Evolutionary conservation across 2,888 invertebrate genomes (phyloP).

Genomic region (Platerodrilus igneus): DNA sequence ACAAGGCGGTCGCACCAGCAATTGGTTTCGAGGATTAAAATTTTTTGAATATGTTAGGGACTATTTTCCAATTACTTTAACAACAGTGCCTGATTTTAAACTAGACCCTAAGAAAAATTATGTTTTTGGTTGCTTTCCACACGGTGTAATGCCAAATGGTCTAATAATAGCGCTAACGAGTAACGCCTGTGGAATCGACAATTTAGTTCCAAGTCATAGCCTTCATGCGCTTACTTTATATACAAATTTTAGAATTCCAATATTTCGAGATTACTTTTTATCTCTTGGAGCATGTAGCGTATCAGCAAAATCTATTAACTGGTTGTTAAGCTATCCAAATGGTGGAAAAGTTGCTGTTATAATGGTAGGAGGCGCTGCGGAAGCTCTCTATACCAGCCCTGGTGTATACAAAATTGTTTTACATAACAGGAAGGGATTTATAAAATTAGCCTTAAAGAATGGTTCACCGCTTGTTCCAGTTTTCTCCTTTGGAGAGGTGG

Average conservation of each 20-base stretch:
- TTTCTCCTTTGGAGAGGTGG: too few species aligned
- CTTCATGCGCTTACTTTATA: constrained; percentile 54
- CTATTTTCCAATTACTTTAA: constrained; percentile 81
- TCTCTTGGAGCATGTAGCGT: constrained; percentile 55
- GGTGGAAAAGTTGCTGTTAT: constrained; percentile 65
- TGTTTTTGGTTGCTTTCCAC: constrained; percentile 84
- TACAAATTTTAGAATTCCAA: constrained; percentile 66
- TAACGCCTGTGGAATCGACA: constrained; percentile 52
- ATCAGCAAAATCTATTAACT: constrained; percentile 62
- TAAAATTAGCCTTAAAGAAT: too few species aligned
- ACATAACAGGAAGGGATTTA: constrained; percentile 69
- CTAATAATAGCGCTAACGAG: constrained; percentile 75
- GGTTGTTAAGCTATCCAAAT: constrained; percentile 53
- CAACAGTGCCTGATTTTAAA: constrained; percentile 81
- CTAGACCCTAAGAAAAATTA: constrained; percentile 78
- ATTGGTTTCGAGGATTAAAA: constrained; percentile 55
- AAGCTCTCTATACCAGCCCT: constrained; percentile 78
- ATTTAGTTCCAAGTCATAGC: constrained; percentile 51
- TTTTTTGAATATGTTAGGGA: constrained; percentile 72
- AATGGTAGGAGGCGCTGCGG: constrained; percentile 86
- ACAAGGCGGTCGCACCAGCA: constrained; percentile 50
- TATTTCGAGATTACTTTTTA: constrained; percentile 64
- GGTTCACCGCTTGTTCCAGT: too few species aligned
- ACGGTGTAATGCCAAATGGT: constrained; percentile 77
- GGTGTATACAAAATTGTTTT: constrained; percentile 69